These are phyloP conservation scores for Hydroisotoma schaefferi DNA, from an alignment of 2,888 invertebrate genomes.

Conservation along the genomic window DNA sequence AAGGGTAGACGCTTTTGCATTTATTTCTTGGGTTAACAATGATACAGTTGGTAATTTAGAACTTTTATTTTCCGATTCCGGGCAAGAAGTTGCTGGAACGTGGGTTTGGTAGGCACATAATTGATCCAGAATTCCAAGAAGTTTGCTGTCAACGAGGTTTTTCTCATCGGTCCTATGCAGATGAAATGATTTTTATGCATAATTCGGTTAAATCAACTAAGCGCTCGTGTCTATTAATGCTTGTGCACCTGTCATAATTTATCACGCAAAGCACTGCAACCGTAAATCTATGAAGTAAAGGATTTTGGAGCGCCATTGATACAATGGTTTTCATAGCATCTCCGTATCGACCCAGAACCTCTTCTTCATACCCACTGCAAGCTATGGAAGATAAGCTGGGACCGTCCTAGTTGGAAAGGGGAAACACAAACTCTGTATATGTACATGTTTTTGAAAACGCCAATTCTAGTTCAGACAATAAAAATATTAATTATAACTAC, in stretches of 20 bases:
- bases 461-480: neutral
- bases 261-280: constrained; percentile 28
- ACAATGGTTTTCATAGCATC: constrained; percentile 25
- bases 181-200: too few species aligned
- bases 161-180: constrained; percentile 22
- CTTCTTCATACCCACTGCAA: constrained; percentile 23
- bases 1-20: constrained; percentile 47
- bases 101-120: constrained; percentile 49
- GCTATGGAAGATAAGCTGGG: constrained; percentile 14
- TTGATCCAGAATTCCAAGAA: constrained; percentile 52
- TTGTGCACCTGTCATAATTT: constrained; percentile 10
- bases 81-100: constrained; percentile 12
- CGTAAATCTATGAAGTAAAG: constrained; percentile 20
- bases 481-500: neutral
- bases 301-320: constrained; percentile 21
- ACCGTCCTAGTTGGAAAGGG: constrained; percentile 9
- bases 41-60: neutral
- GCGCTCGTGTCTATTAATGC: neutral
- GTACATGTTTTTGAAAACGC: too few species aligned
- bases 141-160: constrained; percentile 51
- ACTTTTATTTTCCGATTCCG: neutral
- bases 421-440: too few species aligned
- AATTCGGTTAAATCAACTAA: too few species aligned
- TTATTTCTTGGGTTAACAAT: neutral
- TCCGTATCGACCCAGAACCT: constrained; percentile 20